Conservation (phyloP, 2,113 vertebrate species). For the Coptodon bakossiorum region DNA sequence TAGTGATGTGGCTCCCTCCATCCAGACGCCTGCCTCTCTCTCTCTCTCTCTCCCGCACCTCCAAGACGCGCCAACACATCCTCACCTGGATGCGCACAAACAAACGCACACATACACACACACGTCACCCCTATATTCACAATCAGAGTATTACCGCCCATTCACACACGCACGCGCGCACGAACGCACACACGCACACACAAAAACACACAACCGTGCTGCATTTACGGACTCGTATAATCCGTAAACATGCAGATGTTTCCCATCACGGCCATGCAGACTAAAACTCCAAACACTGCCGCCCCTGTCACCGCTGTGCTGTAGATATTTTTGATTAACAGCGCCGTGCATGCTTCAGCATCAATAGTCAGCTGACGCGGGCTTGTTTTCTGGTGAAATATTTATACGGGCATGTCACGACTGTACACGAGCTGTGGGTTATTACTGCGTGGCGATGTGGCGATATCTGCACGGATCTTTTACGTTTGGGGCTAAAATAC, state of each 20-base stretch:
- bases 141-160: constrained; percentile 2
- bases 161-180: not conserved
- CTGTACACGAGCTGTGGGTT: constrained; percentile 4
- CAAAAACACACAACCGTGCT: not conserved
- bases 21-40: constrained; percentile 36
- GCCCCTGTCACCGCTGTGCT: not conserved
- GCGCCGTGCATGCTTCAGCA: constrained; percentile 18
- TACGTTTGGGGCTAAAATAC: not conserved
- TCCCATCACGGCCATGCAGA: constrained; percentile 3
- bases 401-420: constrained; percentile 52
- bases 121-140: not conserved
- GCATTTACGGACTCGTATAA: not conserved
- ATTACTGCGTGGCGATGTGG: not conserved
- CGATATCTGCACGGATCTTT: not conserved
- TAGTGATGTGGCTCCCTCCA: not conserved
- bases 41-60: constrained; percentile 12
- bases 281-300: not conserved
- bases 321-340: not conserved
- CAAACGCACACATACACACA: not conserved
- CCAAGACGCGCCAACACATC: constrained; percentile 44
- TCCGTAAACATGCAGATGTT: constrained; percentile 48
- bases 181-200: not conserved
- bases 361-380: constrained; percentile 56
- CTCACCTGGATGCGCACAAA: constrained; percentile 48
- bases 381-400: constrained; percentile 62